Evolutionary conservation across 92 coral and sea anemone species (phyloP), one percentile per base, ranked within the genome.

Genomic region (Plumapathes pennacea): DNA sequence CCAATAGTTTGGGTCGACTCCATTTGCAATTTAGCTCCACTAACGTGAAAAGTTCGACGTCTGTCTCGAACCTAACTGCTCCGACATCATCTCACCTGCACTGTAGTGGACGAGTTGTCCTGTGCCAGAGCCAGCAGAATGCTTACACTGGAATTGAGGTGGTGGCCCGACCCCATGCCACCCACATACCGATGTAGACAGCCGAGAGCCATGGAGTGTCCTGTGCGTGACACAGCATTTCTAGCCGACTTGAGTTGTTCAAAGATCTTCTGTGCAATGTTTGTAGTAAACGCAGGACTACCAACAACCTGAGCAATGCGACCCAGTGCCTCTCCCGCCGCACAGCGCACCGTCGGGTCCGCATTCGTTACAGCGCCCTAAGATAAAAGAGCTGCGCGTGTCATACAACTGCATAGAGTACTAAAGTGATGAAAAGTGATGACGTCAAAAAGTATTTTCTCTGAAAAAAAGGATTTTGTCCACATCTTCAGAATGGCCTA

Each of bases 111-210:
- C 6, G 99, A 89, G 70, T 67, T 89, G 71, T 94, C 99, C 80
- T 94, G 90, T 56, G 99, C 85, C 42, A 94, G 81, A 14, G 99
- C 99, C 24, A 94, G 72, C 14, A 94, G 60, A 19, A 94, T 94
- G 65, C 99, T 94, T 30, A 94, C 99, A 48, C 99, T 94, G 15
- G 88, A 88, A 65, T 89, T 89, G 2, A 90, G 77, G 41, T 94
- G 99, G 53, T 94, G 96, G 4, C 99, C 99, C 26, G 99, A 88
- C 12, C 96, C 99, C 99, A 94, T 94, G 32, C 99, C 99, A 15
- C 99, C 99, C 38, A 94, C 99, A 62, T 94, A 94, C 18, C 99
- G 90, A 75, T 94, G 99, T 13, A 94, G 81, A 45, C 99, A 94
- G 10, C 99, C 99, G 37, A 94, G 80, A 18, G 99, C 99, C 38